phyloP scores from a whole-genome alignment of 2,888 invertebrate genomes.

The Diarsia brunnea region DNA sequence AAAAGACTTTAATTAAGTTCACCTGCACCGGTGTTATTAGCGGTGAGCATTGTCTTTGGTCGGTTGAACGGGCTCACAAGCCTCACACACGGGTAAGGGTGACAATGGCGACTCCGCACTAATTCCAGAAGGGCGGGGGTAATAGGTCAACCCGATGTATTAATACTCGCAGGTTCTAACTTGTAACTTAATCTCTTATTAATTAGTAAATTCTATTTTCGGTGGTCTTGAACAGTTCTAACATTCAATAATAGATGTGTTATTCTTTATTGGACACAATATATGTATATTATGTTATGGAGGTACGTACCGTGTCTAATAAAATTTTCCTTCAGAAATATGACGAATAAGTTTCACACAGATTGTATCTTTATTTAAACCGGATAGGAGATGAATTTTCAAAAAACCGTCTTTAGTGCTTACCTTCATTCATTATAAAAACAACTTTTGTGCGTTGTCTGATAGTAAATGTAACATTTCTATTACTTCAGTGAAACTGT shows the following conservation, averaged over 20 bases:
- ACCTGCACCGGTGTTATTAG: constrained; percentile 19
- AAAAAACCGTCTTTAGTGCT: not conserved
- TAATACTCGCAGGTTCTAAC: constrained; percentile 23
- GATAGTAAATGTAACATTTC: not conserved
- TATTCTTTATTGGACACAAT: too few species aligned
- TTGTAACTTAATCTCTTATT: constrained; percentile 13
- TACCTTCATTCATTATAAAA: too few species aligned
- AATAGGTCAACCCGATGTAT: constrained; percentile 44
- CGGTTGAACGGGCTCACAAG: constrained; percentile 23
- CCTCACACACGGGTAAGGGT: constrained; percentile 18
- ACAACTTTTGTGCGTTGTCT: not conserved
- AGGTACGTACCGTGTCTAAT: not conserved
- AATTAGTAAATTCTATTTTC: constrained; percentile 8
- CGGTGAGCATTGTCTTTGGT: constrained; percentile 34
- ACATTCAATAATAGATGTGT: not conserved
- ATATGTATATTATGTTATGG: not conserved
- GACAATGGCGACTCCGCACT: constrained; percentile 25
- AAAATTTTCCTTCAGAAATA: not conserved
- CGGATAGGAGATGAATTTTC: not conserved
- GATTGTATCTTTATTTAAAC: not conserved
- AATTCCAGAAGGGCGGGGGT: constrained; percentile 27
- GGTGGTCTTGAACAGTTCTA: too few species aligned
- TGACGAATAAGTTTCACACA: not conserved
- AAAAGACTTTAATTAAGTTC: constrained; percentile 32
- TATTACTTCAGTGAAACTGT: not conserved